A percentile compares a stretch with the other conserved stretches of the same genome.
These are phyloP conservation scores for Mellivora capensis DNA, from an alignment of 2,113 vertebrate genomes.

Conservation along the genomic window DNA sequence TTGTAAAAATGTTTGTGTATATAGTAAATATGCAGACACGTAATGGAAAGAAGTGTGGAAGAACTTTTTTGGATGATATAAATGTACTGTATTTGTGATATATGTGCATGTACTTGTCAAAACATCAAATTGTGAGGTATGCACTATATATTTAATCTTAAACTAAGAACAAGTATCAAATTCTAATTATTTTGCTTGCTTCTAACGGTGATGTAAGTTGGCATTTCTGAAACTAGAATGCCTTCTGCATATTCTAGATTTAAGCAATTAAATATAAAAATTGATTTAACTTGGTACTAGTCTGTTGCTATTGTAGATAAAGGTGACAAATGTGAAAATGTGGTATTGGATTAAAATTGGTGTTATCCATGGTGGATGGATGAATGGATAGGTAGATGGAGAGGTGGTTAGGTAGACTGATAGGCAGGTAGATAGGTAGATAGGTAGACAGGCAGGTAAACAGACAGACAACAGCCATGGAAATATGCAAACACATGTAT, in stretches of 20 bases:
- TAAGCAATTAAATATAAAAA: background rate
- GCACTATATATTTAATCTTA: background rate
- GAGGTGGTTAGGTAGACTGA: background rate
- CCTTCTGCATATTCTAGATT: background rate
- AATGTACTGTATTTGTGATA: background rate
- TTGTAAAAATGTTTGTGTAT: background rate
- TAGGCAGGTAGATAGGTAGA: background rate
- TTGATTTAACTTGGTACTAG: background rate
- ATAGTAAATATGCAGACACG: background rate
- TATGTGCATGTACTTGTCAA: background rate
- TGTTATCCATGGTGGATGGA: background rate
- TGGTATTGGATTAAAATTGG: background rate
- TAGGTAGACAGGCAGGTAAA: background rate
- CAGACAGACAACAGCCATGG: background rate
- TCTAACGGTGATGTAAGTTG: background rate
- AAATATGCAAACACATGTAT: background rate
- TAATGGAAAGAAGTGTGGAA: background rate
- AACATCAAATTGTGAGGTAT: background rate
- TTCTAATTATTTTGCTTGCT: background rate
- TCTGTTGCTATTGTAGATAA: background rate
- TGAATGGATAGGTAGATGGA: background rate
- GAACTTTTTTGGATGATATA: background rate
- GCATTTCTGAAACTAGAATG: background rate
- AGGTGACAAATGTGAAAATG: background rate
- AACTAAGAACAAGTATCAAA: background rate